phyloP scores from a whole-genome alignment of 1,140 invertebrate genomes.

The Achatina immaculata region DNA sequence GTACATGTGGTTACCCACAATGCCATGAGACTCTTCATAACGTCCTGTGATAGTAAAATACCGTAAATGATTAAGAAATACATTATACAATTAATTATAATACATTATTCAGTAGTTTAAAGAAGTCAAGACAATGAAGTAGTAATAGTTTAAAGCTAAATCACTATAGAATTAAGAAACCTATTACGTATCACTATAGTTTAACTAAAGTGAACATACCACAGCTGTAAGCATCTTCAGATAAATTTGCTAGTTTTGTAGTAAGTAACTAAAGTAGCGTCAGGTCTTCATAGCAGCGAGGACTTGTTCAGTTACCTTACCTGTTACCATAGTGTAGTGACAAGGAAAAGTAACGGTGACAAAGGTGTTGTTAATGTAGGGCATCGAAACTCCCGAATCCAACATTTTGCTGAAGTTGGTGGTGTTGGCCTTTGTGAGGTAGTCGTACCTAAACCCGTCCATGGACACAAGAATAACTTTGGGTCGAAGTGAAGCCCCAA shows the following conservation, averaged over 20 bases:
- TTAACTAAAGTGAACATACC: neutral
- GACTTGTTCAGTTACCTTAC: conserved; percentile 63
- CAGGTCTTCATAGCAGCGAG: neutral
- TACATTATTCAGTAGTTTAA: neutral
- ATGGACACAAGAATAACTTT: conserved; percentile 70
- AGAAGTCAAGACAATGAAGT: neutral
- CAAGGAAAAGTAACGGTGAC: conserved; percentile 85
- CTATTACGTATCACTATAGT: neutral
- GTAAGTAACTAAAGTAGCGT: neutral
- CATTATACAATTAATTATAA: too few species aligned
- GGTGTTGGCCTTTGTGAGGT: conserved; percentile 53
- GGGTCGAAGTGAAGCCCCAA: too few species aligned
- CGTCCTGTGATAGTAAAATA: too few species aligned
- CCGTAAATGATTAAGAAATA: too few species aligned
- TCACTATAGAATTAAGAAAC: neutral
- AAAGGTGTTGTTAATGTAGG: conserved; percentile 74
- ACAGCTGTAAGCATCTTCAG: neutral
- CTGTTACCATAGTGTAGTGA: conserved; percentile 84
- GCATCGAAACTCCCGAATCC: conserved; percentile 52
- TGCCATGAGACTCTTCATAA: conserved; percentile 81
- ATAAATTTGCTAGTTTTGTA: neutral
- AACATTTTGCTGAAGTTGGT: conserved; percentile 66
- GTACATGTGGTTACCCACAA: conserved; percentile 76
- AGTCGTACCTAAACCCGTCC: conserved; percentile 71
- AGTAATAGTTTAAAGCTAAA: neutral